Evolutionary conservation across 2,113 vertebrate species (phyloP).

Genomic region (Rhinopomastus cyanomelas): DNA sequence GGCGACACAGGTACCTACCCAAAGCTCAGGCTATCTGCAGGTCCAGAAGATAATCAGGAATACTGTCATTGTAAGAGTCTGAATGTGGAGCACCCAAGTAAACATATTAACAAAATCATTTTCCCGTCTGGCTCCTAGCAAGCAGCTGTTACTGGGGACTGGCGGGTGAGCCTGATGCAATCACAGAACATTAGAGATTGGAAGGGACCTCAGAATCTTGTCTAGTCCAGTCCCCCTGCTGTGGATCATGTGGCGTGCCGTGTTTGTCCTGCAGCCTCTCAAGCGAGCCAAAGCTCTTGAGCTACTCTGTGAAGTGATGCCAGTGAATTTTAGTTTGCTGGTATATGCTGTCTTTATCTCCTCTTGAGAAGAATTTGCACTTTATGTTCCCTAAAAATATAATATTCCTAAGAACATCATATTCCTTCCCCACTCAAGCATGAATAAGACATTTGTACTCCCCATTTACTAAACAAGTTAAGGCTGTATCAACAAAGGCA

Average conservation of each 20-base stretch:
- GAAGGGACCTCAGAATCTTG: too few relatives aligned
- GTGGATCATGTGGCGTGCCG: not conserved
- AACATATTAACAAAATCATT: not conserved
- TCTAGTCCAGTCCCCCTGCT: too few relatives aligned
- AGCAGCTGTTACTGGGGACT: not conserved
- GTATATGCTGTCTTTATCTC: not conserved
- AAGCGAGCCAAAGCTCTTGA: not conserved
- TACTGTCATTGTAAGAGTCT: not conserved
- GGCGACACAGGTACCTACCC: not conserved
- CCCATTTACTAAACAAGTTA: not conserved
- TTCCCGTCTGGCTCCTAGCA: not conserved
- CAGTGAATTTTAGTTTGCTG: not conserved
- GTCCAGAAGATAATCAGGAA: not conserved
- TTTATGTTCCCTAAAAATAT: not conserved
- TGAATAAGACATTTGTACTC: not conserved
- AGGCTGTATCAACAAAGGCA: not conserved
- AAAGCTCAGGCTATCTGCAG: not conserved
- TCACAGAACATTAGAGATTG: too few relatives aligned
- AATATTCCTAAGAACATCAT: not conserved
- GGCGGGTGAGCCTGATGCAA: not conserved
- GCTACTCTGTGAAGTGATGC: not conserved
- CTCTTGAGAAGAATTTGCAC: not conserved
- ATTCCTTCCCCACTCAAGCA: not conserved
- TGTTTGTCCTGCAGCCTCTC: not conserved
- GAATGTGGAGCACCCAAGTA: not conserved